These are phyloP conservation scores for Stichopus chloronotus DNA, from an alignment of 35 echinoderm and acorn worm species.

Conservation along the genomic window DNA sequence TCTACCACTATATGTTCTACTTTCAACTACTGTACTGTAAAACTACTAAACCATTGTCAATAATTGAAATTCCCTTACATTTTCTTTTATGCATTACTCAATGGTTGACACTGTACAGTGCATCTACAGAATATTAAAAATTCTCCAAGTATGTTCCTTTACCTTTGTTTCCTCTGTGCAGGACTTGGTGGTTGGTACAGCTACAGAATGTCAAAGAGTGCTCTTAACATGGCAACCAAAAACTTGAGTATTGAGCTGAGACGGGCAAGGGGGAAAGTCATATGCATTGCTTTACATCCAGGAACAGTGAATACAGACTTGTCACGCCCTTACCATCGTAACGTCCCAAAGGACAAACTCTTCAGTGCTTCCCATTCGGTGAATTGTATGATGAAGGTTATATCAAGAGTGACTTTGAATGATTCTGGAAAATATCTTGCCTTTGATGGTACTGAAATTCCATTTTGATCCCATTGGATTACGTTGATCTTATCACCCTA, in stretches of 20 bases:
- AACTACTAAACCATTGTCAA: no score
- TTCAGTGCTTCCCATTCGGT: conserved; percentile 77
- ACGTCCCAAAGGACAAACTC: conserved; percentile 78
- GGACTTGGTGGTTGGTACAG: conserved; percentile 92
- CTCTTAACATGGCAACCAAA: conserved; percentile 94
- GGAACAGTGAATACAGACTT: conserved; percentile 87
- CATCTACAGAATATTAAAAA: no score
- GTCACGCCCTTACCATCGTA: conserved; percentile 81
- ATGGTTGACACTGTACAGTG: no score
- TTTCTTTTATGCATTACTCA: no score
- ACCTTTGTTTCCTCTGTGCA: background rate
- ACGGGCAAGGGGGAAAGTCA: conserved; percentile 69
- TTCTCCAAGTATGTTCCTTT: no score
- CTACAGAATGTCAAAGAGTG: conserved; percentile 93
- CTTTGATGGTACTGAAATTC: conserved; percentile 75
- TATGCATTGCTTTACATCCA: conserved; percentile 83
- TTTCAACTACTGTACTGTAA: no score
- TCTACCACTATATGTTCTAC: no score
- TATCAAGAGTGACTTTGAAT: conserved; percentile 64
- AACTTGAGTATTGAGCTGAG: conserved; percentile 89
- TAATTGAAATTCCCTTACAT: no score
- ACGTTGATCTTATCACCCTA: background rate
- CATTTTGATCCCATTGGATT: conserved; percentile 51
- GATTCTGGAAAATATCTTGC: conserved; percentile 85
- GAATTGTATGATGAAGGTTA: conserved; percentile 63